Conservation (phyloP, 2,888 invertebrate species). For the Serripes groenlandicus region DNA sequence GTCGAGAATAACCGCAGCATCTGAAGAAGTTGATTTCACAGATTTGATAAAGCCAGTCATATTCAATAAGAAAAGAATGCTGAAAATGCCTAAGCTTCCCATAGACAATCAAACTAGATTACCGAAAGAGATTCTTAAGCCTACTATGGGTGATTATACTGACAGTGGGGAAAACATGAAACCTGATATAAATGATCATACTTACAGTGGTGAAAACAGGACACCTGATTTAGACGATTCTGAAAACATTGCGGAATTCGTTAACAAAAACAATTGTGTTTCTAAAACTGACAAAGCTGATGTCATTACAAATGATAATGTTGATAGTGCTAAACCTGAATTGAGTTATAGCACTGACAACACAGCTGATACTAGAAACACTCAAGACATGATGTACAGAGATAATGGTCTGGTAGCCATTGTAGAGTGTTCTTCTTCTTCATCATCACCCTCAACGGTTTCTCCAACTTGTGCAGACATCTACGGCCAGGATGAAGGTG, state of each 20-base stretch:
- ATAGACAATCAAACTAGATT: background rate
- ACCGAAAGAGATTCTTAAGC: slow-evolving; percentile 3
- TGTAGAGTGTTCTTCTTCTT: background rate
- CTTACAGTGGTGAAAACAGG: too few species aligned
- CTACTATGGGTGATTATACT: too few species aligned
- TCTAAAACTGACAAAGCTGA: too few species aligned
- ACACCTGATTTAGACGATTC: too few species aligned
- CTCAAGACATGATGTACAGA: background rate
- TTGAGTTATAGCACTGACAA: background rate
- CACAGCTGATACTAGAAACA: background rate
- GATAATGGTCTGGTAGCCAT: slow-evolving; percentile 7
- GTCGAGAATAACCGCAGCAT: slow-evolving; percentile 18
- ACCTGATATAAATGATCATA: too few species aligned
- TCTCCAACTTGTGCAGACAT: slow-evolving; percentile 67
- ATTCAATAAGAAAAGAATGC: background rate
- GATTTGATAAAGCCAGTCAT: slow-evolving; percentile 22
- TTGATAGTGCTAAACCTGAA: too few species aligned
- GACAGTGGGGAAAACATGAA: too few species aligned
- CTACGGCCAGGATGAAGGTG: slow-evolving; percentile 58
- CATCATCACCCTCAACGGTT: background rate
- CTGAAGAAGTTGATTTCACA: slow-evolving; percentile 33
- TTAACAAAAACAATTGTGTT: too few species aligned
- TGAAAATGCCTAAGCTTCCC: background rate
- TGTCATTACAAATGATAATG: too few species aligned
- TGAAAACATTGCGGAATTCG: too few species aligned